Evolutionary conservation across 2,888 invertebrate species (phyloP), one percentile per base, ranked within the genome.

Genomic region (Acanthosepion esculentum): DNA sequence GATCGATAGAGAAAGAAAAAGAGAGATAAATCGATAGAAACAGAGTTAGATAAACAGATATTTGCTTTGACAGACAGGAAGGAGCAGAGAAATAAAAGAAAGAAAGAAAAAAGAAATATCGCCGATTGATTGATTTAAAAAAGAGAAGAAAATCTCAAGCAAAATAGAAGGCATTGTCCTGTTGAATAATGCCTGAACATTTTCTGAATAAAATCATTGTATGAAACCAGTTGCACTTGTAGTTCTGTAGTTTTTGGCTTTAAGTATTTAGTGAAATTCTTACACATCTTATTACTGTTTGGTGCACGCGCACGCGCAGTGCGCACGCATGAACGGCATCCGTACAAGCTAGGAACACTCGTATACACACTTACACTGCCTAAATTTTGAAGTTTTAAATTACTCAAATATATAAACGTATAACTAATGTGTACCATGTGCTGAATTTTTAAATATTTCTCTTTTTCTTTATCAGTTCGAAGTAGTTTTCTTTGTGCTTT

Each of bases 191-290:
- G 78, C 78, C 29, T 78, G n/a, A 10, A n/a, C 78, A n/a, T 78
- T 78, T 78, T n/a, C 78, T 78, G n/a, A 78, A 78, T 78, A 78
- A 78, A 78, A n/a, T n/a, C 78, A 33, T 78, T 78, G 78, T 33
- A n/a, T 33, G 78, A 15, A n/a, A 78, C n/a, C 78, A n/a, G 78
- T 78, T 78, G n/a, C n/a, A 78, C 78, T 78, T 78, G 78, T 78
- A n/a, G n/a, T 78, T 78, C 78, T n/a, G 12, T n/a, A n/a, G 78
- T 33, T n/a, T 78, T 78, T 33, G 78, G 18, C n/a, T 78, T 15
- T 15, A 33, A 78, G 78, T 78, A n/a, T 78, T 78, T 78, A 78
- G 78, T 78, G 15, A n/a, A 78, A n/a, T 78, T 78, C n/a, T 78
- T n/a, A 78, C n/a, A 23, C 78, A 78, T n/a, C 78, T 78, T 78